Evolutionary conservation across 2,113 vertebrate genomes (phyloP), one percentile per base, ranked within the genome.

Genomic region (Melanerpes aurifrons): DNA sequence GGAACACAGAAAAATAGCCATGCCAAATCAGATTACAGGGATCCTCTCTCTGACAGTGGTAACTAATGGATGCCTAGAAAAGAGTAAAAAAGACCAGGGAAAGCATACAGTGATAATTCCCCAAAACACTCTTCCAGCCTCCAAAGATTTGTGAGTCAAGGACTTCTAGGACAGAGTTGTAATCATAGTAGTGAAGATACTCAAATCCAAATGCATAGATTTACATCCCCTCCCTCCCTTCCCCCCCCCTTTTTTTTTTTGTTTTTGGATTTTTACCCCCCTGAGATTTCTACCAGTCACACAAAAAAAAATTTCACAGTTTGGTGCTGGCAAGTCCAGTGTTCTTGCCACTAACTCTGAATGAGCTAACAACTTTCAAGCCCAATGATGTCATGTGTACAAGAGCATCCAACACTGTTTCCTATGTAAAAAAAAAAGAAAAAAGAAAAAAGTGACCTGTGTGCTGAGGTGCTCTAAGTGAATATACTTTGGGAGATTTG

Each of bases 1-100:
- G 90, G 90, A 96, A 96, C 92, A 96, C 95, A 96, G 95, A 90
- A 91, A 96, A 96, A 96, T 75, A 96, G 93, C 96, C 96, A 96
- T 96, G 95, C 96, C 96, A 96, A 95, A 96, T 96, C 95, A 95
- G 93, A 96, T 95, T 94, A 94, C 90, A 83, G 93, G 77, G 93
- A 94, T 95, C 92, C 92, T 94, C 62, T 96, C 92, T 74, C 96
- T 94, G 93, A 88, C 96, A 93, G 92, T 91, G 90, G 88, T 81
- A 90, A 86, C 82, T 96, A 95, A 92, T 75, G 90, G 92, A 87
- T 7, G 86, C 93, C 92, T 92, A 81, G 88, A 24, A 89, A 89
- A 77, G 87, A 95, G 86, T 48, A 75, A 77, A 88, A 92, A 88
- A 92, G 92, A 90, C 81, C 90, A 80, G 90, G 93, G 93, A 96